Percentiles rank a stretch among this genome's conserved stretches.
Conservation (phyloP, 1,140 invertebrate genomes). For the Ostrea denselamellosa region DNA sequence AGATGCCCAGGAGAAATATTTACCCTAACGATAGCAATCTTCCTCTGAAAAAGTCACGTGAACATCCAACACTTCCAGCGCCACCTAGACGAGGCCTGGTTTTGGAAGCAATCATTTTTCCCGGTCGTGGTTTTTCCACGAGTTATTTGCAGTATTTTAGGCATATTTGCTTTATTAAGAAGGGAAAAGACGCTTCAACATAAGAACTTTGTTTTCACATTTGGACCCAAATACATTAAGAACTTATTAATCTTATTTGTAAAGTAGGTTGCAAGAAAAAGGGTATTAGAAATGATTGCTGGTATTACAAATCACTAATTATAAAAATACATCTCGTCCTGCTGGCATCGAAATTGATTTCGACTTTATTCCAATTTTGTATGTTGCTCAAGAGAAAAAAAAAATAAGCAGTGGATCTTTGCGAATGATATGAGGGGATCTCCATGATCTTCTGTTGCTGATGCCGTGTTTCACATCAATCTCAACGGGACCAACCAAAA, state of each 20-base stretch:
- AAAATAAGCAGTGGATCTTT: background rate
- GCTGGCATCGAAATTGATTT: background rate
- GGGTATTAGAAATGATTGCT: background rate
- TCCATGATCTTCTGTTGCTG: background rate
- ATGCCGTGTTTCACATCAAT: background rate
- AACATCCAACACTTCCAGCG: conserved; percentile 15
- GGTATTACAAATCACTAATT: background rate
- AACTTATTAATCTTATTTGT: background rate
- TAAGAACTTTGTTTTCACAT: background rate
- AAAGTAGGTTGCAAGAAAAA: background rate
- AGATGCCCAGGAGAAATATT: conserved; percentile 32
- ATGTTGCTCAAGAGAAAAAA: background rate
- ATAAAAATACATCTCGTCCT: background rate
- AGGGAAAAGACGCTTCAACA: too few relatives aligned
- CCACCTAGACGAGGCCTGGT: conserved; percentile 10
- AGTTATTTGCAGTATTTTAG: too few relatives aligned
- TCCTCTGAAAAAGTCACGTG: conserved; percentile 7
- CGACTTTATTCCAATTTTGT: background rate
- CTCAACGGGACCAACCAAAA: background rate
- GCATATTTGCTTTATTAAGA: too few relatives aligned
- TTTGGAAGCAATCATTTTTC: background rate
- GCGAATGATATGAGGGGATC: background rate
- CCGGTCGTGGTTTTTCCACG: too few relatives aligned
- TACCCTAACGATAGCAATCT: background rate
- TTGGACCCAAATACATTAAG: background rate